phyloP scores from a whole-genome alignment of 2,113 vertebrate genomes.

The Isurus oxyrinchus region DNA sequence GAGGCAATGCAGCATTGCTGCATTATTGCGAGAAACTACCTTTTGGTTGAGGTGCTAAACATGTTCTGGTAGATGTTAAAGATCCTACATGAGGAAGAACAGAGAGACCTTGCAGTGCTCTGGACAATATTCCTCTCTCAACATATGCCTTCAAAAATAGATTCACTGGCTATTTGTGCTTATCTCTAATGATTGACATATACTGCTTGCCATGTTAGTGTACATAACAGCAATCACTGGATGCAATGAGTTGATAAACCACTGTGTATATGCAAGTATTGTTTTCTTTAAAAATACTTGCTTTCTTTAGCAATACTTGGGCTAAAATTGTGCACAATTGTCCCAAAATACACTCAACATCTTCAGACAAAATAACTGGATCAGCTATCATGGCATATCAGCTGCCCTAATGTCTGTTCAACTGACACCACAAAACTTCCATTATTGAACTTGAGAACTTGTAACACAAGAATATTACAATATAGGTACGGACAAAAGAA shows the following conservation, averaged over 20 bases:
- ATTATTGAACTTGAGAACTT: not conserved
- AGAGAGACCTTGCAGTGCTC: not conserved
- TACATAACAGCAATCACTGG: not conserved
- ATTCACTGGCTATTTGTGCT: not conserved
- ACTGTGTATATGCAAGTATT: not conserved
- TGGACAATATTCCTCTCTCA: not conserved
- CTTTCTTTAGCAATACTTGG: not conserved
- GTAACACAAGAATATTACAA: not conserved
- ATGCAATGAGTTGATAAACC: not conserved
- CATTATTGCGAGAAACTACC: not conserved
- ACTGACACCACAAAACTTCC: not conserved
- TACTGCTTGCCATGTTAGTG: not conserved
- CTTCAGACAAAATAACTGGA: not conserved
- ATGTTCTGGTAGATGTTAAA: not conserved
- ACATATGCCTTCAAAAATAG: not conserved
- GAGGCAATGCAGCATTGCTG: not conserved
- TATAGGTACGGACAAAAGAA: not conserved
- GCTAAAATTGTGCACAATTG: not conserved
- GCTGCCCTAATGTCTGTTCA: not conserved
- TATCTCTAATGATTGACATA: not conserved
- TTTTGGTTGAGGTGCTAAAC: not conserved
- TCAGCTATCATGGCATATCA: not conserved
- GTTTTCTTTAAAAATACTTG: not conserved
- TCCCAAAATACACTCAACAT: not conserved
- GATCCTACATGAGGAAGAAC: not conserved